Conservation (phyloP, 2,888 invertebrate species). For the Ophion slaviceki region DNA sequence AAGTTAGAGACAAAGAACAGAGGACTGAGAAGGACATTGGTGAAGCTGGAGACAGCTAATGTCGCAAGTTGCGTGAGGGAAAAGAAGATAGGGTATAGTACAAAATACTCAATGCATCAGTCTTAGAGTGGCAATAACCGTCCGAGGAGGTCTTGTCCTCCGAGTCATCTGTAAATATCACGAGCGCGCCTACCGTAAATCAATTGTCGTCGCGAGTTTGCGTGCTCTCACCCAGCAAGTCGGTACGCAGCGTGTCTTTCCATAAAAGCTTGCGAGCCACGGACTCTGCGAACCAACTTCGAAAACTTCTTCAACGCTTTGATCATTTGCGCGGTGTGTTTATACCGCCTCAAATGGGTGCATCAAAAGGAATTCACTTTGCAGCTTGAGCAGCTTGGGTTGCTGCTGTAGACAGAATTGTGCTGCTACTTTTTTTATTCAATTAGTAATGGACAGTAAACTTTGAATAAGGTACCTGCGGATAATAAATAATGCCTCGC, state of each 20-base stretch:
- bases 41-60: slow-evolving; percentile 41
- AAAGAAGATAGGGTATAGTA: slow-evolving; percentile 50
- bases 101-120: slow-evolving; percentile 43
- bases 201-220: slow-evolving; percentile 74
- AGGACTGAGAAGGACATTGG: slow-evolving; percentile 59
- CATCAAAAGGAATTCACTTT: slow-evolving; percentile 26
- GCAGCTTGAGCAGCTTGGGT: neutral
- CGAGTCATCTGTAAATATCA: slow-evolving; percentile 78
- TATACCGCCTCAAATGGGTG: slow-evolving; percentile 23
- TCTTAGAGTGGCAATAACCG: slow-evolving; percentile 75
- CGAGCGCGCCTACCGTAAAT: slow-evolving; percentile 76
- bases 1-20: slow-evolving; percentile 59
- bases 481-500: no score
- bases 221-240: slow-evolving; percentile 47
- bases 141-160: slow-evolving; percentile 72
- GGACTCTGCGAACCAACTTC: slow-evolving; percentile 33
- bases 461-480: no score
- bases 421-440: neutral
- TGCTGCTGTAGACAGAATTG: neutral
- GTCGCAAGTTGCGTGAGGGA: slow-evolving; percentile 42
- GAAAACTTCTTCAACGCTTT: slow-evolving; percentile 41
- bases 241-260: slow-evolving; percentile 36
- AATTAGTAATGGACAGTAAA: no score
- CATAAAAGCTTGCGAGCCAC: slow-evolving; percentile 47
- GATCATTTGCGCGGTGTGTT: neutral